Evolutionary conservation across 2,113 vertebrate species (phyloP).

Genomic region (Mirounga angustirostris): DNA sequence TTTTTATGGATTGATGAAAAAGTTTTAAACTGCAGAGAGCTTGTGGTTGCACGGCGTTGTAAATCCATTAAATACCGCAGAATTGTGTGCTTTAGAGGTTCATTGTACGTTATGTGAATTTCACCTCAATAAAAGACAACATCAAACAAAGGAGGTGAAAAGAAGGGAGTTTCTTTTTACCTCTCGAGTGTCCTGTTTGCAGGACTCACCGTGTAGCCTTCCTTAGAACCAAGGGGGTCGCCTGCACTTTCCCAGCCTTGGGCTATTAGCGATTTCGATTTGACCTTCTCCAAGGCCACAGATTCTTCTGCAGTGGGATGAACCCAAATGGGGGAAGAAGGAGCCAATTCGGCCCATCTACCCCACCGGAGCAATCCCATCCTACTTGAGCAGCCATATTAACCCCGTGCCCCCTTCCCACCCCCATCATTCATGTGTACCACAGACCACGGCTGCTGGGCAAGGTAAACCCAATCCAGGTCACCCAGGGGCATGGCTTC

Average conservation of each 20-base stretch:
- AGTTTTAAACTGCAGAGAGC: not conserved
- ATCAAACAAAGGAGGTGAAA: constrained; percentile 25
- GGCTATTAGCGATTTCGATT: not conserved
- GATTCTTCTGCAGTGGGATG: not conserved
- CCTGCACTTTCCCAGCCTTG: not conserved
- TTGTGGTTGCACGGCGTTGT: not conserved
- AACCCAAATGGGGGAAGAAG: not conserved
- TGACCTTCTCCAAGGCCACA: not conserved
- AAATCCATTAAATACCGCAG: not conserved
- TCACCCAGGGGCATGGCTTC: constrained; percentile 18
- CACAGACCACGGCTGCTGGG: not conserved
- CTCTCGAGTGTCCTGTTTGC: not conserved
- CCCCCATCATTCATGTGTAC: not conserved
- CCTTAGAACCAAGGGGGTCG: not conserved
- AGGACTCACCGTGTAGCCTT: not conserved
- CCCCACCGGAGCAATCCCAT: not conserved
- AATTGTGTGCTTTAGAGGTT: not conserved
- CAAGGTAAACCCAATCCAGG: constrained; percentile 34
- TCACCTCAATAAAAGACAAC: constrained; percentile 48
- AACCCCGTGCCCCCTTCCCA: not conserved
- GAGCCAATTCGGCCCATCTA: not conserved
- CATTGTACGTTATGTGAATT: constrained; percentile 24
- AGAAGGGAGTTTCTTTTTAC: constrained; percentile 55
- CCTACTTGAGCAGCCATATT: not conserved
- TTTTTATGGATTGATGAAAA: constrained; percentile 28